Percentiles rank a stretch among this genome's conserved stretches.
Evolutionary conservation across 2,888 invertebrate genomes (phyloP).

Genomic region (Frankliniella fusca): DNA sequence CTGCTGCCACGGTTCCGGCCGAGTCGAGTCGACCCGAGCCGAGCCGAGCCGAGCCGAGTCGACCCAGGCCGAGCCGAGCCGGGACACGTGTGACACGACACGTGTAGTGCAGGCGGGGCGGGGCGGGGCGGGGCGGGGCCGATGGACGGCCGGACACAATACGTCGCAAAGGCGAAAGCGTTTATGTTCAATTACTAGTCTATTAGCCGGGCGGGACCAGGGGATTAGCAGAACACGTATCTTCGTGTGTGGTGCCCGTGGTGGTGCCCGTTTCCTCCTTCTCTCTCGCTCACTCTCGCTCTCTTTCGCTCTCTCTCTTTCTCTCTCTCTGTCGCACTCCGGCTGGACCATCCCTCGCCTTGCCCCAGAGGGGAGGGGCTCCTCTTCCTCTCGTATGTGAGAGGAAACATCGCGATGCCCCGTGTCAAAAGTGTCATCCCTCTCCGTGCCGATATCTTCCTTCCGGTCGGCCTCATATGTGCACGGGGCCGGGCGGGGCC

Average conservation of each 20-base stretch:
- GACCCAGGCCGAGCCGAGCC: too few species aligned
- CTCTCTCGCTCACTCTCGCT: neutral
- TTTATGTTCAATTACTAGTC: slow-evolving; percentile 3
- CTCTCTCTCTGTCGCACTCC: neutral
- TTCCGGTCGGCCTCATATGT: too few species aligned
- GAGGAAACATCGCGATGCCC: too few species aligned
- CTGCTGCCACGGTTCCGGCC: neutral
- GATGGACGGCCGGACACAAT: too few species aligned
- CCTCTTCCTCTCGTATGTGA: neutral
- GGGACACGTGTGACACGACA: neutral
- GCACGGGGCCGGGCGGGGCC: too few species aligned
- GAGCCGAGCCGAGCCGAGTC: too few species aligned
- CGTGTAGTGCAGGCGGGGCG: neutral
- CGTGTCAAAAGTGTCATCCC: too few species aligned
- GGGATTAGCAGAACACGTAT: neutral
- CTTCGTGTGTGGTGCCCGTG: neutral
- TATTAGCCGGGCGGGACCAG: neutral
- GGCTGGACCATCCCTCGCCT: neutral
- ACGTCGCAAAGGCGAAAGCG: neutral
- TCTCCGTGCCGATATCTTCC: too few species aligned
- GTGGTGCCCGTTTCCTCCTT: too few species aligned
- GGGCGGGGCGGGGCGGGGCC: too few species aligned
- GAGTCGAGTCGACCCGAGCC: neutral
- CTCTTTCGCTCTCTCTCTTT: neutral
- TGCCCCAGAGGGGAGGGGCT: neutral